phyloP scores from a whole-genome alignment of 2,113 vertebrate species.

The Solea senegalensis region DNA sequence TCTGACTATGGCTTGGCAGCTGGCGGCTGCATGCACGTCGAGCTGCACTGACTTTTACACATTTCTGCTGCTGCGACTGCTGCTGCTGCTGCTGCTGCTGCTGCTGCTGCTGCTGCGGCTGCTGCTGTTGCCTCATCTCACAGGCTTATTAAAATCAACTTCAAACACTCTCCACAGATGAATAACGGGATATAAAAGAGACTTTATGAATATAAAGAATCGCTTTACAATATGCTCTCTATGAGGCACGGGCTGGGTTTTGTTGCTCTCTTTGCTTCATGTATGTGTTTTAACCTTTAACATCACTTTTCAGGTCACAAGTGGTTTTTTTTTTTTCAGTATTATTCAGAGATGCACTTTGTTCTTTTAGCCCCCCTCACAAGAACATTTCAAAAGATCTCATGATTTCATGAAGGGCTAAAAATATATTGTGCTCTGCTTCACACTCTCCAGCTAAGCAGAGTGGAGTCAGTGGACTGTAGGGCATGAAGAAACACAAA shows the following conservation, averaged over 20 bases:
- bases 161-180: constrained; percentile 68
- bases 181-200: constrained; percentile 63
- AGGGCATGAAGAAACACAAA: constrained; percentile 20
- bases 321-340: constrained; percentile 28
- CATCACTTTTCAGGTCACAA: constrained; percentile 18
- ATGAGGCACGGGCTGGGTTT: constrained; percentile 6
- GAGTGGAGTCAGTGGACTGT: constrained; percentile 11
- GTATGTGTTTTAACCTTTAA: constrained; percentile 23
- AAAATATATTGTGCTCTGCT: background rate
- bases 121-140: constrained; percentile 70
- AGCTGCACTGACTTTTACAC: constrained; percentile 45
- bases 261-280: constrained; percentile 4
- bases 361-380: background rate
- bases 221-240: constrained; percentile 30
- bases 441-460: background rate
- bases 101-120: constrained; percentile 14
- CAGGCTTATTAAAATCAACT: constrained; percentile 74
- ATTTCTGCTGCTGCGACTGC: constrained; percentile 29
- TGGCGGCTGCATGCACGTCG: constrained; percentile 43
- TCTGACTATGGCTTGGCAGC: constrained; percentile 58
- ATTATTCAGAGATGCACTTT: constrained; percentile 23
- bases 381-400: constrained; percentile 14
- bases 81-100: constrained; percentile 25
- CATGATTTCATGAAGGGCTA: background rate
- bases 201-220: constrained; percentile 66